Percentiles rank a stretch among this genome's conserved stretches.
phyloP scores from a whole-genome alignment of 2,797 vertebrate species.

The Gymnothorax reevesii region DNA sequence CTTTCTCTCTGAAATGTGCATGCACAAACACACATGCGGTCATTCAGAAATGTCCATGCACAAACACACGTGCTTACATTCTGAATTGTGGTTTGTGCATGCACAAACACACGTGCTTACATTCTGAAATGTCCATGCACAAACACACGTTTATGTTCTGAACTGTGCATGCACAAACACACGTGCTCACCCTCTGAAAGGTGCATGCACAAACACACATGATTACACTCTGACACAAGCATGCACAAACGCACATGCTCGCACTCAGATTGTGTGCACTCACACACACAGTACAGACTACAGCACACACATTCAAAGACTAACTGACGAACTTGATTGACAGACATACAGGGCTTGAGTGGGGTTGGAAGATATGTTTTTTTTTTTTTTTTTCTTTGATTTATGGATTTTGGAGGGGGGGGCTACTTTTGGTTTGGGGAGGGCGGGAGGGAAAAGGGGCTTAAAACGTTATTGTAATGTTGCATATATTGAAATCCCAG shows the following conservation, averaged over 20 bases:
- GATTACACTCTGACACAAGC: neutral
- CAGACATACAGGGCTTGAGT: slow-evolving; percentile 41
- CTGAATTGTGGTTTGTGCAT: slow-evolving; percentile 20
- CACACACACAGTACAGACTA: slow-evolving; percentile 27
- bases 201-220: neutral
- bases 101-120: neutral
- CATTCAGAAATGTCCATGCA: slow-evolving; percentile 22
- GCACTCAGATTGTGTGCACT: slow-evolving; percentile 9
- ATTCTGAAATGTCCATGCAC: slow-evolving; percentile 9
- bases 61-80: slow-evolving; percentile 27
- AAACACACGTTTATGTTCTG: neutral
- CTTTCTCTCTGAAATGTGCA: neutral
- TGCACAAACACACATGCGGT: neutral
- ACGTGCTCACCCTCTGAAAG: slow-evolving; percentile 9
- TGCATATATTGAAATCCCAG: slow-evolving; percentile 77
- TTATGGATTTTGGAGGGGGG: slow-evolving; percentile 34
- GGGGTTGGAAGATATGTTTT: slow-evolving; percentile 42
- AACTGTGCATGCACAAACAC: neutral
- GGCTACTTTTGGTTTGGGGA: slow-evolving; percentile 40
- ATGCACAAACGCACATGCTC: neutral
- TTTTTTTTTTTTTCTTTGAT: slow-evolving; percentile 45
- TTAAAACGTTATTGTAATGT: slow-evolving; percentile 69
- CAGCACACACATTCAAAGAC: slow-evolving; percentile 27
- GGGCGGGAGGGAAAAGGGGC: slow-evolving; percentile 43
- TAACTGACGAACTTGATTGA: slow-evolving; percentile 33